phyloP scores from a whole-genome alignment of 2,797 vertebrate species.

The Myotis planiceps region DNA sequence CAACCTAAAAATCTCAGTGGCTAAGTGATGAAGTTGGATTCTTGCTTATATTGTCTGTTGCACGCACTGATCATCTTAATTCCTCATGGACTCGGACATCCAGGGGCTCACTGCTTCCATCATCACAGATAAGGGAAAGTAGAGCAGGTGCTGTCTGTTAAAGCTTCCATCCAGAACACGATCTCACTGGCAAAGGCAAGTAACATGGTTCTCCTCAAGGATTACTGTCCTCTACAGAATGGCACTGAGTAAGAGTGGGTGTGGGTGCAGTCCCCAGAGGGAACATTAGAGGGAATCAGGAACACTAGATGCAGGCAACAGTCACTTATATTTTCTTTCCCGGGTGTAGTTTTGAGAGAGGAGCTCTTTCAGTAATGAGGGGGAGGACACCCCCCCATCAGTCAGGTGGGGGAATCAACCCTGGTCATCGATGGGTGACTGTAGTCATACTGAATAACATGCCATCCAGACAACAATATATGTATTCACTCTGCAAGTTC shows the following conservation, averaged over 20 bases:
- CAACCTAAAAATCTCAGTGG: background rate
- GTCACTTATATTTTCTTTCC: background rate
- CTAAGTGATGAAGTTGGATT: background rate
- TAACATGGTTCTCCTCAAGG: background rate
- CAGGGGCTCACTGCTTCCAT: background rate
- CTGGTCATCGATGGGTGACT: background rate
- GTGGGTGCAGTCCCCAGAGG: rapidly evolving
- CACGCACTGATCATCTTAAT: background rate
- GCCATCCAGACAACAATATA: background rate
- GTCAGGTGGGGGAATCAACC: background rate
- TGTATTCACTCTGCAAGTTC: background rate
- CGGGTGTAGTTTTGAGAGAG: background rate
- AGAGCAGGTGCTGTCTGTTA: no score
- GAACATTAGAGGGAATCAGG: rapidly evolving
- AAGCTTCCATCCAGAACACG: background rate
- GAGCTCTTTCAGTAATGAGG: background rate
- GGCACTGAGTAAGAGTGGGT: no score
- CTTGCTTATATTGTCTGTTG: background rate
- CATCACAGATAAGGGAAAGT: background rate
- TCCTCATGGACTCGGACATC: background rate
- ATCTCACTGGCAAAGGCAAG: background rate
- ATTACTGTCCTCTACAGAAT: background rate
- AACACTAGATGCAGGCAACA: no score
- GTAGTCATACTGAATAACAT: background rate
- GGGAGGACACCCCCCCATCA: background rate